Conservation (phyloP, 2,888 invertebrate species). For the Seladonia tumulorum region DNA sequence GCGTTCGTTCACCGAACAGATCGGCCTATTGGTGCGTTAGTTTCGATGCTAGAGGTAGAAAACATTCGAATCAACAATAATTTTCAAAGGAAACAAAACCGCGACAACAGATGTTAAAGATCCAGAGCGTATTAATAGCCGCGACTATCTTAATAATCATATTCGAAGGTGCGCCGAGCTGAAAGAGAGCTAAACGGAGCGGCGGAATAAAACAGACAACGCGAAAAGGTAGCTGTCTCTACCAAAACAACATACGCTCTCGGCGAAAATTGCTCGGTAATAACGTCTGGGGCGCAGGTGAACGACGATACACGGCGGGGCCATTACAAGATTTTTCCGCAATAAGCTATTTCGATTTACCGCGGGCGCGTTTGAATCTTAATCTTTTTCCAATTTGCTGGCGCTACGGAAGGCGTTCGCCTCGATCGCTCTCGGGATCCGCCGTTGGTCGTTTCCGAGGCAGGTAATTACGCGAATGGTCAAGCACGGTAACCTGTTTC, state of each 20-base stretch:
- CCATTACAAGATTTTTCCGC: conserved; percentile 32
- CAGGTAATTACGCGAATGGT: conserved; percentile 46
- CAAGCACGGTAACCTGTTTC: conserved; percentile 43
- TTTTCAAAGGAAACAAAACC: neutral
- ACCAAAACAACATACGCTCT: conserved; percentile 16
- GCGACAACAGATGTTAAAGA: neutral
- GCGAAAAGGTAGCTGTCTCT: neutral
- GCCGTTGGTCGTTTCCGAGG: conserved; percentile 23
- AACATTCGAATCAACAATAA: neutral
- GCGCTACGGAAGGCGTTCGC: conserved; percentile 21
- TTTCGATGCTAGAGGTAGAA: neutral
- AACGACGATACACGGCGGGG: conserved; percentile 2
- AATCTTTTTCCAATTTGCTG: conserved; percentile 46
- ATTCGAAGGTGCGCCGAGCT: neutral
- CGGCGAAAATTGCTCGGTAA: conserved; percentile 17
- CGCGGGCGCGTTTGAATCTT: conserved; percentile 27
- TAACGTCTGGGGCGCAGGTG: neutral
- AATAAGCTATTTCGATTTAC: conserved; percentile 40
- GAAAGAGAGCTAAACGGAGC: neutral
- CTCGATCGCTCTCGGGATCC: conserved; percentile 21
- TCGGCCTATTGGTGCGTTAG: neutral
- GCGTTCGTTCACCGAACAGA: neutral
- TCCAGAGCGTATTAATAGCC: neutral
- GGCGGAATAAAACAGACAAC: neutral
- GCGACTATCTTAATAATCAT: neutral